A percentile compares a stretch with the other conserved stretches of the same genome.
Conservation (phyloP, 2,888 invertebrate genomes). For the Schizaphis graminum region DNA sequence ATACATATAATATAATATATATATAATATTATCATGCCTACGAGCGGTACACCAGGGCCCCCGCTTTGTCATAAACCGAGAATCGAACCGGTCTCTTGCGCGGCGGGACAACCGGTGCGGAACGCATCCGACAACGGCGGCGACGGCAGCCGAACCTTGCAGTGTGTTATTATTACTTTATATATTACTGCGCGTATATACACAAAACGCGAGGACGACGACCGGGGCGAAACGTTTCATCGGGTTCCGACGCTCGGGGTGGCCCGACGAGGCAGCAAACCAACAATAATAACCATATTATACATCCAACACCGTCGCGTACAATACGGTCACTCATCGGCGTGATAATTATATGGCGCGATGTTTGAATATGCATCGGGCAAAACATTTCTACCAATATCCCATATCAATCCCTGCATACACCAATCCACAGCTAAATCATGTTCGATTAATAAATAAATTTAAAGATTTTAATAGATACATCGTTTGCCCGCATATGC, state of each 20-base stretch:
- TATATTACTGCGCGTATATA: neutral
- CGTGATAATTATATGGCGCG: neutral
- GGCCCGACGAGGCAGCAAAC: neutral
- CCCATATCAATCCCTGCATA: neutral
- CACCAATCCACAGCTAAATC: neutral
- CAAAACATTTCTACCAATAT: neutral
- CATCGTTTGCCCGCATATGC: neutral
- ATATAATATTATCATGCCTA: neutral
- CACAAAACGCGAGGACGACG: constrained; percentile 36
- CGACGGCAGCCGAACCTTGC: neutral
- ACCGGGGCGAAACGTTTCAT: constrained; percentile 41
- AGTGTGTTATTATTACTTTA: neutral
- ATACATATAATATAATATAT: neutral
- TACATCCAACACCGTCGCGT: neutral
- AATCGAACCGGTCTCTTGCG: constrained; percentile 38
- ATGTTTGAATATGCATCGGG: neutral
- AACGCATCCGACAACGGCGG: constrained; percentile 33
- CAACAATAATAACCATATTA: no score
- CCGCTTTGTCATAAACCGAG: constrained; percentile 42
- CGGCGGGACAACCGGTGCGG: constrained; percentile 49
- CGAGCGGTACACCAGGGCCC: neutral
- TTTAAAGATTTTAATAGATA: neutral
- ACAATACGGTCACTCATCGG: neutral
- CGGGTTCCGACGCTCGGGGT: constrained; percentile 5
- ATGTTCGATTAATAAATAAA: neutral